A percentile compares a stretch with the other conserved stretches of the same genome.
phyloP scores from a whole-genome alignment of 2,113 vertebrate species.

The Pygoscelis adeliae region DNA sequence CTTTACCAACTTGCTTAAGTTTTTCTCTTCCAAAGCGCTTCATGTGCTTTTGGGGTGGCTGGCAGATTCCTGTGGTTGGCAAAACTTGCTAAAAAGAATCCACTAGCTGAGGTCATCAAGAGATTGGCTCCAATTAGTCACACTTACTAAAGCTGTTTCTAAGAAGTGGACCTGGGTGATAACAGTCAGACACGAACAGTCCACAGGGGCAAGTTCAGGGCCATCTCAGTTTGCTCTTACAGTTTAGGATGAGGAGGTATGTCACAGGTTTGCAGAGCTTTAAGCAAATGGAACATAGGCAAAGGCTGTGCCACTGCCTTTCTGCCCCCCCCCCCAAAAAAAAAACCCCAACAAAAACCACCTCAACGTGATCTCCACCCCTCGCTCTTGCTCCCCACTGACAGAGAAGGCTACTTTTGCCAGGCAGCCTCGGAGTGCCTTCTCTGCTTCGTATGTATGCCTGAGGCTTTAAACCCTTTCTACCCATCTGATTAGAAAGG shows the following conservation, averaged over 20 bases:
- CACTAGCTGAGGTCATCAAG: background rate
- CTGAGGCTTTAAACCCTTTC: constrained; percentile 2
- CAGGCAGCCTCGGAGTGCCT: background rate
- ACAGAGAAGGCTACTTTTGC: background rate
- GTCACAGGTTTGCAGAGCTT: background rate
- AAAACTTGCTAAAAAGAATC: background rate
- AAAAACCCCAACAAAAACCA: background rate
- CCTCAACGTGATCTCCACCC: background rate
- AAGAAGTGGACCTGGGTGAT: background rate
- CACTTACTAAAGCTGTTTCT: background rate
- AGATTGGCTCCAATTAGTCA: background rate
- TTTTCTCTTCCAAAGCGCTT: background rate
- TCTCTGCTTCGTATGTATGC: background rate
- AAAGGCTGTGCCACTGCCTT: background rate
- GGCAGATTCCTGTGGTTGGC: background rate
- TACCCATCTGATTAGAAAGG: background rate
- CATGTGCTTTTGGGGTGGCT: background rate
- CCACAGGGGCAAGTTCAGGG: background rate
- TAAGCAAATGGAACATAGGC: background rate
- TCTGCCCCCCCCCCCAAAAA: background rate
- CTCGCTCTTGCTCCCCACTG: background rate
- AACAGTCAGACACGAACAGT: background rate
- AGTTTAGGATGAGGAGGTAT: background rate
- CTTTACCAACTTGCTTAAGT: background rate
- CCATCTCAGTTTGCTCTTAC: background rate